A percentile compares a stretch with the other conserved stretches of the same genome.
Evolutionary conservation across 2,797 vertebrate species (phyloP).

Genomic region (Vireo griseus): DNA sequence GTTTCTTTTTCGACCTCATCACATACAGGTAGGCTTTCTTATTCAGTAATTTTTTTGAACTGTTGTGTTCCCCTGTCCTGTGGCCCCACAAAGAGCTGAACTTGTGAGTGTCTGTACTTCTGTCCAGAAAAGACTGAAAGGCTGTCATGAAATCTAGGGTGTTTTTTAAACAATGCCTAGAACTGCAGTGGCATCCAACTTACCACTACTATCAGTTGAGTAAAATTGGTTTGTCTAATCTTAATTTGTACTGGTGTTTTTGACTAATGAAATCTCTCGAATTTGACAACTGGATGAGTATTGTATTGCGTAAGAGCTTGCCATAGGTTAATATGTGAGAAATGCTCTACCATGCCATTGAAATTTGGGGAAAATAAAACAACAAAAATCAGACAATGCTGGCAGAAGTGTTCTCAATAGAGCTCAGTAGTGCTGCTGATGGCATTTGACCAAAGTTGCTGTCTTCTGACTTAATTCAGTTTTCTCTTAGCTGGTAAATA

Average conservation of each 20-base stretch:
- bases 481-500: background rate
- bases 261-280: background rate
- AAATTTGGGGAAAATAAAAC: background rate
- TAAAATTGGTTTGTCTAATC: background rate
- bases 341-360: background rate
- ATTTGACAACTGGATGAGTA: background rate
- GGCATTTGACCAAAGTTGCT: background rate
- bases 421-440: background rate
- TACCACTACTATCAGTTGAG: background rate
- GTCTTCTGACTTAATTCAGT: background rate
- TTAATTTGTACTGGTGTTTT: background rate
- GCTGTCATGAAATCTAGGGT: background rate
- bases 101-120: background rate
- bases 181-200: background rate
- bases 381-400: background rate
- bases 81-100: background rate
- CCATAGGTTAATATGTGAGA: background rate
- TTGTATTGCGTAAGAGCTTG: background rate
- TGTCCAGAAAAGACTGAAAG: background rate
- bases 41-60: background rate
- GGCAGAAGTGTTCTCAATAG: background rate
- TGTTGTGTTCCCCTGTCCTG: background rate
- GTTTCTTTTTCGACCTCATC: conserved; percentile 95
- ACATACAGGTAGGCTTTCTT: conserved; percentile 87
- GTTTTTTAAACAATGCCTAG: background rate